These are phyloP conservation scores for Apodemia mormo DNA, from an alignment of 2,888 invertebrate genomes.

Conservation along the genomic window DNA sequence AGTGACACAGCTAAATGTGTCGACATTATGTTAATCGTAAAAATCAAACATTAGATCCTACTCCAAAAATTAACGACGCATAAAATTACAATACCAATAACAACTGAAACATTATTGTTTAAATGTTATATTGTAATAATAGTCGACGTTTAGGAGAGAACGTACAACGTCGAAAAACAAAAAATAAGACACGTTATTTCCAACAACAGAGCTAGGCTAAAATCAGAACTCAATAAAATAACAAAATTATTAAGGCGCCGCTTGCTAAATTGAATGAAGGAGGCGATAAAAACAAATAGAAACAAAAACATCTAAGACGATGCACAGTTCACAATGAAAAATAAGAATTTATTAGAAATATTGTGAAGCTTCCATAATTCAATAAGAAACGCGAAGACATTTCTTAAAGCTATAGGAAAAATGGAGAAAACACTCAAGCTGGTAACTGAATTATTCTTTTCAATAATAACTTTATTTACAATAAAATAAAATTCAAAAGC, in stretches of 20 bases:
- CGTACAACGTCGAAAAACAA: neutral
- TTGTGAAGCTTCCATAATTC: slow-evolving; percentile 69
- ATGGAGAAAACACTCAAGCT: slow-evolving; percentile 50
- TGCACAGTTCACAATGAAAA: slow-evolving; percentile 59
- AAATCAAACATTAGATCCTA: no score
- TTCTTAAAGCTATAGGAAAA: slow-evolving; percentile 47
- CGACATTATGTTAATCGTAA: no score
- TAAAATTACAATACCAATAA: no score
- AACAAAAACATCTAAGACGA: slow-evolving; percentile 5
- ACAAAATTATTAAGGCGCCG: slow-evolving; percentile 2
- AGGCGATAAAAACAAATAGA: neutral
- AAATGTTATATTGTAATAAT: no score
- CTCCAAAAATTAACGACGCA: no score
- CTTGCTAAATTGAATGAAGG: neutral
- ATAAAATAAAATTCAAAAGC: slow-evolving; percentile 55
- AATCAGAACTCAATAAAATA: slow-evolving; percentile 3
- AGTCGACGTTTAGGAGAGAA: no score
- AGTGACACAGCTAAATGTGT: no score
- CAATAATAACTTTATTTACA: slow-evolving; percentile 76
- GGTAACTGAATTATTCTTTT: slow-evolving; percentile 75
- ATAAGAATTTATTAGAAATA: slow-evolving; percentile 76
- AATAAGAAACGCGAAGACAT: slow-evolving; percentile 60
- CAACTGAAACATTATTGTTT: no score
- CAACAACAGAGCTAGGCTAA: neutral
- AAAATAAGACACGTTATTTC: neutral